Conservation (phyloP, 1,140 invertebrate species). For the Drosophila watanabei region DNA sequence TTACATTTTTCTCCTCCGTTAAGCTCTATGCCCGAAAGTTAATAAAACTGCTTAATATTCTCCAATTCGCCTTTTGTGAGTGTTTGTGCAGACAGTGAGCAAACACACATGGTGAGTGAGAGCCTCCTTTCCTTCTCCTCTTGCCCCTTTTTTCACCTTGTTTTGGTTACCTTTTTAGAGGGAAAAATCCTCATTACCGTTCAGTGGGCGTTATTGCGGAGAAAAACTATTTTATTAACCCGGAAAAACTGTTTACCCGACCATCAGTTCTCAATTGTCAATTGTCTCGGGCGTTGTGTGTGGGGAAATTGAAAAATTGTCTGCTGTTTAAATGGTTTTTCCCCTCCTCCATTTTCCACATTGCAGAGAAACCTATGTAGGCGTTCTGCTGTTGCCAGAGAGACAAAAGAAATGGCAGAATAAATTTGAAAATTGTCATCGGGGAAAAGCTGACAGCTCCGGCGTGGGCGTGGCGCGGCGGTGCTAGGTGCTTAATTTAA, state of each 20-base stretch:
- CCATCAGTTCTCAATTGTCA: slow-evolving; percentile 50
- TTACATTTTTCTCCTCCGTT: slow-evolving; percentile 18
- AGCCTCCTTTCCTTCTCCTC: background rate
- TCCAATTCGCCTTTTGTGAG: slow-evolving; percentile 41
- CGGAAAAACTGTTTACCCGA: slow-evolving; percentile 41
- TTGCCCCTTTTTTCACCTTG: background rate
- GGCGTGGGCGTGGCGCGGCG: slow-evolving; percentile 37
- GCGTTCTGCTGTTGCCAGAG: slow-evolving; percentile 29
- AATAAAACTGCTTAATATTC: slow-evolving; percentile 53
- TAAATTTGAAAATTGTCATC: slow-evolving; percentile 63
- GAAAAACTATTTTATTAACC: slow-evolving; percentile 51
- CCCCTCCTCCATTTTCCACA: slow-evolving; percentile 4
- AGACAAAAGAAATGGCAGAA: slow-evolving; percentile 62
- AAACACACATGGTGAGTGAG: slow-evolving; percentile 58
- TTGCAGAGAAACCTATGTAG: slow-evolving; percentile 21
- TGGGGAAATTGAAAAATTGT: slow-evolving; percentile 59
- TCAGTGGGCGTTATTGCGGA: slow-evolving; percentile 27
- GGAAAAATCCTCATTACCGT: slow-evolving; percentile 66
- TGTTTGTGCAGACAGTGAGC: slow-evolving; percentile 73
- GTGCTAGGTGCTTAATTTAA: slow-evolving; percentile 50
- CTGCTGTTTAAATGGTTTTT: slow-evolving; percentile 49
- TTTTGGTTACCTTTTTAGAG: slow-evolving; percentile 18
- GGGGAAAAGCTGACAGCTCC: slow-evolving; percentile 28
- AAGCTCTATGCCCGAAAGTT: slow-evolving; percentile 43
- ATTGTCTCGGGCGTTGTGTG: slow-evolving; percentile 17